Conservation (phyloP, 2,888 invertebrate species). For the Acrocyrtus sp. region DNA sequence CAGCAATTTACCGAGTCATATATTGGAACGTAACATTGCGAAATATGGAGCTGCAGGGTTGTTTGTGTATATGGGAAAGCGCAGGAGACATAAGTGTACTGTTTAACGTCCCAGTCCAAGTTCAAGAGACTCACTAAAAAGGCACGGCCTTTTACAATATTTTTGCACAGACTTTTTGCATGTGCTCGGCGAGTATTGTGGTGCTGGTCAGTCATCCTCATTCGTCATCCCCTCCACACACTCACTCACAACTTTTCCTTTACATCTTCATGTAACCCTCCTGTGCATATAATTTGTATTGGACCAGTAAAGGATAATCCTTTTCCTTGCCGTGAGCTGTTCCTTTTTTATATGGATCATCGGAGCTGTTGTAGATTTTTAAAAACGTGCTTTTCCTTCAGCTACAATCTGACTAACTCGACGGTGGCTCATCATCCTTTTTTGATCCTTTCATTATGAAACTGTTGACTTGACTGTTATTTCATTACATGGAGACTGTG, state of each 20-base stretch:
- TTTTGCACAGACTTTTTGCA: conserved; percentile 46
- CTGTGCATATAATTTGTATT: neutral
- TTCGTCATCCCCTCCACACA: conserved; percentile 28
- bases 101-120: conserved; percentile 32
- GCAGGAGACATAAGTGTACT: too few relatives aligned
- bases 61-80: conserved; percentile 5
- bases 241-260: neutral
- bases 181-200: conserved; percentile 45
- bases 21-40: neutral
- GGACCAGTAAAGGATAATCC: neutral
- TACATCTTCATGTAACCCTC: conserved; percentile 12
- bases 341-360: neutral
- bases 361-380: conserved; percentile 6
- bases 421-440: conserved; percentile 8
- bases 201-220: conserved; percentile 48
- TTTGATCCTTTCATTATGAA: neutral
- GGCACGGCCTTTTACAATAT: conserved; percentile 15
- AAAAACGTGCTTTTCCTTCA: conserved; percentile 24
- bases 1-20: too few relatives aligned
- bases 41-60: conserved; percentile 5
- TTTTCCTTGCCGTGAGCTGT: too few relatives aligned
- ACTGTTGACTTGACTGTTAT: too few relatives aligned
- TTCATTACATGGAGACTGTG: too few relatives aligned
- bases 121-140: conserved; percentile 44
- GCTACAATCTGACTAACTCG: conserved; percentile 36